phyloP scores from a whole-genome alignment of 30 jellyfish, hydroid and myxozoan species.

The Morbakka virulenta region DNA sequence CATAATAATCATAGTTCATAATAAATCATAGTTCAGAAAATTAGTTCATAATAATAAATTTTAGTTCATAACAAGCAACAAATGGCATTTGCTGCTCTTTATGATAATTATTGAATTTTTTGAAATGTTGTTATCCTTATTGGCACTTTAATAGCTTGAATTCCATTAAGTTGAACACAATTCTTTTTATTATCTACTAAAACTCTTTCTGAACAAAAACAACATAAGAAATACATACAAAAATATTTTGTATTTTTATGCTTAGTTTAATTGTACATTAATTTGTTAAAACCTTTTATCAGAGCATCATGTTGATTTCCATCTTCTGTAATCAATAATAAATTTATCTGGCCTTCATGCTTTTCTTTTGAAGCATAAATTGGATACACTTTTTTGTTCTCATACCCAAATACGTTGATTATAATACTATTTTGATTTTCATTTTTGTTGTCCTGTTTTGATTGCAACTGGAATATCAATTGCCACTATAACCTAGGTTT shows the following conservation, averaged over 20 bases:
- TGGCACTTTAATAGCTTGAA: constrained; percentile 47
- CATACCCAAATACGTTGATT: constrained; percentile 31
- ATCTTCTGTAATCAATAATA: too few species aligned
- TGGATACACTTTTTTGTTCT: constrained; percentile 32
- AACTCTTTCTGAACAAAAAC: constrained; percentile 2
- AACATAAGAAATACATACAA: constrained; percentile 45
- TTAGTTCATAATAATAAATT: too few species aligned
- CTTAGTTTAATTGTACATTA: constrained; percentile 14
- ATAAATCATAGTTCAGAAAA: too few species aligned
- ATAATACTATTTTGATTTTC: too few species aligned
- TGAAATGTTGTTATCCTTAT: background rate
- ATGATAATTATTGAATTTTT: constrained; percentile 17
- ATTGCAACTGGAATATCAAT: constrained; percentile 28
- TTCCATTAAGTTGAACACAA: constrained; percentile 30
- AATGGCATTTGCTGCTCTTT: too few species aligned
- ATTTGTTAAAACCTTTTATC: too few species aligned
- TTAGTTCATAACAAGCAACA: constrained; percentile 42
- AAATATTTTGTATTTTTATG: constrained; percentile 10
- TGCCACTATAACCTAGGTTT: constrained; percentile 33
- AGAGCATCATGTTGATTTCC: too few species aligned
- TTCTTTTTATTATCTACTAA: constrained; percentile 6
- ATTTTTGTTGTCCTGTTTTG: constrained; percentile 25
- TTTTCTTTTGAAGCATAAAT: constrained; percentile 30
- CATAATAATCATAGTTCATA: too few species aligned
- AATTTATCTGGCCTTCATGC: too few species aligned